A percentile compares a stretch with the other conserved stretches of the same genome.
Conservation (phyloP, 1,140 invertebrate genomes). For the Eupeodes corollae region DNA sequence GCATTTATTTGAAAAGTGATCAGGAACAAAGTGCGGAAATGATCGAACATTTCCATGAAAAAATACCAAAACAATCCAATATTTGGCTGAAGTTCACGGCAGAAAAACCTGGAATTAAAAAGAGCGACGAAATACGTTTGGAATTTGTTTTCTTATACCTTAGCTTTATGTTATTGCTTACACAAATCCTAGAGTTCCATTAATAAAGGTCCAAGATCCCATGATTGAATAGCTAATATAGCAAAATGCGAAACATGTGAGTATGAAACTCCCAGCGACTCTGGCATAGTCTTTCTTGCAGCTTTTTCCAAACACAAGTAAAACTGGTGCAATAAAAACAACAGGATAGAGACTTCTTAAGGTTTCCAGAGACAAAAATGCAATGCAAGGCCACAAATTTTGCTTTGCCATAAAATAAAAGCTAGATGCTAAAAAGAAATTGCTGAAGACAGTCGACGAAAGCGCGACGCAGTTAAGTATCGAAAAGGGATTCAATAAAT, state of each 20-base stretch:
- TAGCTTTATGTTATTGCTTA: conserved; percentile 40
- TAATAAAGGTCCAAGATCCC: conserved; percentile 60
- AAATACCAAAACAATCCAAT: conserved; percentile 99
- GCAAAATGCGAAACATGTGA: conserved; percentile 19
- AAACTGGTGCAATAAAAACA: conserved; percentile 67
- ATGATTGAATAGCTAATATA: conserved; percentile 18
- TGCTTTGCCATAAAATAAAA: conserved; percentile 60
- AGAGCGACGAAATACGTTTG: not conserved
- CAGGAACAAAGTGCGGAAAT: conserved; percentile 89
- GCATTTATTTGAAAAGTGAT: conserved; percentile 96
- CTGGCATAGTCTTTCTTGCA: conserved; percentile 11
- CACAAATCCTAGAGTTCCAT: conserved; percentile 76
- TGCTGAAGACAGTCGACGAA: conserved; percentile 84
- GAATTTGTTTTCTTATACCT: not conserved
- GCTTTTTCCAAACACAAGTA: conserved; percentile 41
- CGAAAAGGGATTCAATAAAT: conserved; percentile 87
- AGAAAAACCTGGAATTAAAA: conserved; percentile 50
- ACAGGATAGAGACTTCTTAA: conserved; percentile 81
- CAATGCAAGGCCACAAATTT: conserved; percentile 44
- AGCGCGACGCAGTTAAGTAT: conserved; percentile 81
- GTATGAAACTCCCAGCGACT: conserved; percentile 31
- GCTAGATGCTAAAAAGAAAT: conserved; percentile 62
- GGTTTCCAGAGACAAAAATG: conserved; percentile 62
- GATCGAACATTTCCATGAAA: conserved; percentile 99
- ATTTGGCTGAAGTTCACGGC: conserved; percentile 91